Conservation (phyloP, 2,888 invertebrate genomes). For the Eretmocerus hayati region DNA sequence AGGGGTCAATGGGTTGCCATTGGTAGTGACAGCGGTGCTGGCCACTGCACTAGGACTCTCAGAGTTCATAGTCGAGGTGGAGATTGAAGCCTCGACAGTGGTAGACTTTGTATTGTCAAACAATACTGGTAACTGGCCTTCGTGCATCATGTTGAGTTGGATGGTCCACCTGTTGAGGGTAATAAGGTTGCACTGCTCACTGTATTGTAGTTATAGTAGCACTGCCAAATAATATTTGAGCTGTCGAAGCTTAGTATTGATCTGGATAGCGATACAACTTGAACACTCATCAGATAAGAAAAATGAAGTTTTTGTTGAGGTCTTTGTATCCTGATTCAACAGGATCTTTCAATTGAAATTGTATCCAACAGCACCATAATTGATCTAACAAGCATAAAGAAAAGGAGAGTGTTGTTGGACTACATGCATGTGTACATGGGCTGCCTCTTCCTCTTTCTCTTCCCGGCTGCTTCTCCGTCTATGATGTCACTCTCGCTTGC, state of each 20-base stretch:
- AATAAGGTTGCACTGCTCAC: not conserved
- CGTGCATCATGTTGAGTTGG: constrained; percentile 39
- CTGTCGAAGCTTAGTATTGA: too few relatives aligned
- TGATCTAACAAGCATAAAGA: not conserved
- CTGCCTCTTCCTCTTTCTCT: constrained; percentile 9
- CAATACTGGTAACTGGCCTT: constrained; percentile 40
- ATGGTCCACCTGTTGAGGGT: too few relatives aligned
- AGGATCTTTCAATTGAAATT: too few relatives aligned
- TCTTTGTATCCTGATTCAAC: too few relatives aligned
- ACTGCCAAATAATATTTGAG: too few relatives aligned
- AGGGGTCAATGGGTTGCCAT: too few relatives aligned
- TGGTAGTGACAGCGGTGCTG: constrained; percentile 18
- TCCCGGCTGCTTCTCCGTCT: constrained; percentile 17
- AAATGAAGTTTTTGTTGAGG: too few relatives aligned
- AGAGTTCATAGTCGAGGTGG: constrained; percentile 16
- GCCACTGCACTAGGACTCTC: constrained; percentile 19
- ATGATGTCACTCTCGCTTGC: constrained; percentile 13
- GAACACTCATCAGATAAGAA: too few relatives aligned
- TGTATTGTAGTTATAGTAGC: not conserved
- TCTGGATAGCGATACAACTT: too few relatives aligned
- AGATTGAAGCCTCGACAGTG: constrained; percentile 21
- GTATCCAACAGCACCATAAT: too few relatives aligned
- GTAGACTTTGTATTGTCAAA: constrained; percentile 22
- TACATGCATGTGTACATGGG: too few relatives aligned
- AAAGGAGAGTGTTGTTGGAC: constrained; percentile 17